phyloP scores from a whole-genome alignment of 2,888 invertebrate species.

The Drosophila nr. medialis region DNA sequence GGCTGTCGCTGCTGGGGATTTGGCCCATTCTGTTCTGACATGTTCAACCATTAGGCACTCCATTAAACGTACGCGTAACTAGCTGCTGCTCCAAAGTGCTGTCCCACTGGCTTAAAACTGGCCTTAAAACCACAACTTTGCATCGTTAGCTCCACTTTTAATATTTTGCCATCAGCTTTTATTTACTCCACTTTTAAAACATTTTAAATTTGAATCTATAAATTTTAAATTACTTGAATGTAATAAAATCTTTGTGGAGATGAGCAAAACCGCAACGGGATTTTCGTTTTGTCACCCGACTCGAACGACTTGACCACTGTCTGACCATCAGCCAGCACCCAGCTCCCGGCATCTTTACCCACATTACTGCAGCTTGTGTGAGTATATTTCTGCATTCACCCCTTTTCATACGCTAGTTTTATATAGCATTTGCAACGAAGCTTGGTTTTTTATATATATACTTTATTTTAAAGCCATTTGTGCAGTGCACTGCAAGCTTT shows the following conservation, averaged over 20 bases:
- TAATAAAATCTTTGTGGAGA: slow-evolving; percentile 53
- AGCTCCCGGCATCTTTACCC: background rate
- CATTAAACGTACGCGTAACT: slow-evolving; percentile 54
- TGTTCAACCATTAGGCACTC: slow-evolving; percentile 44
- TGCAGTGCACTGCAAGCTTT: slow-evolving; percentile 10
- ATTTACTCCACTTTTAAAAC: slow-evolving; percentile 33
- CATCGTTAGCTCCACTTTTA: slow-evolving; percentile 46
- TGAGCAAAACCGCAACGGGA: slow-evolving; percentile 42
- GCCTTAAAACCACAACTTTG: slow-evolving; percentile 46
- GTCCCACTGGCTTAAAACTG: slow-evolving; percentile 36
- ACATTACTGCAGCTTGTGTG: background rate
- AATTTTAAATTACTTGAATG: slow-evolving; percentile 60
- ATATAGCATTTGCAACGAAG: slow-evolving; percentile 32
- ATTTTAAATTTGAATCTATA: slow-evolving; percentile 61
- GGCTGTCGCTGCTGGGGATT: slow-evolving; percentile 1
- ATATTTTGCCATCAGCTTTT: slow-evolving; percentile 30
- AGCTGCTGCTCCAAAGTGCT: slow-evolving; percentile 42
- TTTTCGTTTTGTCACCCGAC: slow-evolving; percentile 56
- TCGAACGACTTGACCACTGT: slow-evolving; percentile 38
- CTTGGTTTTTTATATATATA: slow-evolving; percentile 20
- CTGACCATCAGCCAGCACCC: slow-evolving; percentile 37
- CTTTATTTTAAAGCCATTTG: slow-evolving; percentile 27
- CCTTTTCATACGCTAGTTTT: slow-evolving; percentile 9
- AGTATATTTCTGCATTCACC: slow-evolving; percentile 1
- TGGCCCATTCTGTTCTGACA: slow-evolving; percentile 24